A percentile compares a stretch with the other conserved stretches of the same genome.
Conservation (phyloP, 2,888 invertebrate species). For the Petrolisthes cinctipes region DNA sequence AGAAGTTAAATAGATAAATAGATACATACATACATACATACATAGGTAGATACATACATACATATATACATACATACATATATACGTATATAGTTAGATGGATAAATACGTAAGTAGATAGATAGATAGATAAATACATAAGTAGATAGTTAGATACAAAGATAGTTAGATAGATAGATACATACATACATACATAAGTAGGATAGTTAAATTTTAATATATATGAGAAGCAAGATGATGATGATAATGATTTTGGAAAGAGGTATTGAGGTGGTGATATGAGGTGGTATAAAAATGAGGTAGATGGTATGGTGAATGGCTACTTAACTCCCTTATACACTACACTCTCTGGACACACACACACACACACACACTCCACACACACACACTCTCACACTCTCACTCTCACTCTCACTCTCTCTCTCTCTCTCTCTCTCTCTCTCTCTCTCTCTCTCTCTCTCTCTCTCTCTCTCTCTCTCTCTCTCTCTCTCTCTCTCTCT, state of each 20-base stretch:
- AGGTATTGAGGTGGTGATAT: neutral
- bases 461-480: neutral
- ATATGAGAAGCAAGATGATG: too few relatives aligned
- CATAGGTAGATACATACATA: neutral
- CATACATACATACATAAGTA: neutral
- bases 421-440: neutral
- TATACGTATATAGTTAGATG: neutral
- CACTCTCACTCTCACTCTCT: neutral
- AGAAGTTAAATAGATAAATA: neutral
- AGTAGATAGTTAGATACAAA: neutral
- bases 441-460: slow-evolving; percentile 23
- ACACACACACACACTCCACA: neutral
- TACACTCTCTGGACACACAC: neutral
- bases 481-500: slow-evolving; percentile 34
- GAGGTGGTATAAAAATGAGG: neutral
- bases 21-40: neutral
- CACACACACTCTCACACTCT: neutral
- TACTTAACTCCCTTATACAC: slow-evolving; percentile 1
- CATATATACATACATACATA: neutral
- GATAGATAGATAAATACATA: neutral
- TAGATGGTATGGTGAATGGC: neutral
- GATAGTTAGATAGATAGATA: neutral
- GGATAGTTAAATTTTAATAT: neutral
- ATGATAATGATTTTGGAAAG: too few relatives aligned
- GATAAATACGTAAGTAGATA: neutral